Conservation (phyloP, 2,888 invertebrate species). For the Aricia artaxerxes region DNA sequence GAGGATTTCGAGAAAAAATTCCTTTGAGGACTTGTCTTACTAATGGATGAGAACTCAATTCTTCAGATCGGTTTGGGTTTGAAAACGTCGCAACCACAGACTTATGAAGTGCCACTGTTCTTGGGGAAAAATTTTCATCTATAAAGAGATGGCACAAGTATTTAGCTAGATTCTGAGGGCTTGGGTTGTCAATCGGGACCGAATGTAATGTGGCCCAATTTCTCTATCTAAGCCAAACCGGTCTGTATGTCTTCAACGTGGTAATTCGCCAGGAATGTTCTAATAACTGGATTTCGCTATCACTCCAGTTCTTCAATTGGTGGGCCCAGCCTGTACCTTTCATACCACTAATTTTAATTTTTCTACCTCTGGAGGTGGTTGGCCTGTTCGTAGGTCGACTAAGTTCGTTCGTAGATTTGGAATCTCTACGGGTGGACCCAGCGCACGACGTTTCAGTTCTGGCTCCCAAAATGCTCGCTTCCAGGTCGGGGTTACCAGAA, state of each 20-base stretch:
- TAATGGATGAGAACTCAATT: neutral
- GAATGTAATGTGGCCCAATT: neutral
- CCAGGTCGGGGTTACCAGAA: neutral
- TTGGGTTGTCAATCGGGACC: neutral
- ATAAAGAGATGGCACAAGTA: neutral
- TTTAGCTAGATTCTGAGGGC: neutral
- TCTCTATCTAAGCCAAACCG: neutral
- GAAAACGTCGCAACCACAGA: neutral
- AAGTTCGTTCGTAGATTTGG: neutral
- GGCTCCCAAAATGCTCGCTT: neutral
- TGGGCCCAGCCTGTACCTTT: neutral
- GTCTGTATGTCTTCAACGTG: neutral
- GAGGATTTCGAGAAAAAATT: neutral
- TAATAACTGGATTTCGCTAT: neutral
- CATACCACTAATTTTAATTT: neutral
- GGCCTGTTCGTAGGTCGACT: neutral
- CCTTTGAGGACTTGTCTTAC: neutral
- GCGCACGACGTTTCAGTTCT: neutral
- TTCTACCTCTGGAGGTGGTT: neutral
- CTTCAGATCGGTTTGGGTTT: neutral
- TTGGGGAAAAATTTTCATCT: neutral
- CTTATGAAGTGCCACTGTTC: neutral
- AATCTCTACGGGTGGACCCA: neutral
- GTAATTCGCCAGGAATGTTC: neutral
- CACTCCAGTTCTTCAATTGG: neutral